phyloP scores from a whole-genome alignment of 2,113 vertebrate species.

The Archocentrus centrarchus region DNA sequence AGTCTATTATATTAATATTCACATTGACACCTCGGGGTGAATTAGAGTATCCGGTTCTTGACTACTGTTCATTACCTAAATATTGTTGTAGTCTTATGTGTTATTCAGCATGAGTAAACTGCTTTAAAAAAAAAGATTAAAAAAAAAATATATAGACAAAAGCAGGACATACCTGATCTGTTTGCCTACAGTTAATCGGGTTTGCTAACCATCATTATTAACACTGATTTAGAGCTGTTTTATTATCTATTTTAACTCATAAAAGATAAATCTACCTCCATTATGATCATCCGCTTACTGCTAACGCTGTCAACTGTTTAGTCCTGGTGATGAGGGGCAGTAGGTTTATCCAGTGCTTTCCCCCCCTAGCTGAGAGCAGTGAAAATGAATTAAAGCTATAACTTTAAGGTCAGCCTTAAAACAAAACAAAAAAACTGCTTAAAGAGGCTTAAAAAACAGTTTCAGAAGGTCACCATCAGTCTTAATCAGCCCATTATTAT shows the following conservation, averaged over 20 bases:
- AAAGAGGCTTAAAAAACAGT: neutral
- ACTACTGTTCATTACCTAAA: neutral
- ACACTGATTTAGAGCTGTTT: neutral
- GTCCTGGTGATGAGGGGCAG: neutral
- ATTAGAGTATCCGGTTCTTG: neutral
- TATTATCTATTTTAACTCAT: neutral
- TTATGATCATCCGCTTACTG: neutral
- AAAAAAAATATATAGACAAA: neutral
- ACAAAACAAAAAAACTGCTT: neutral
- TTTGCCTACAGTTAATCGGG: neutral
- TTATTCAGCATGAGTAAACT: neutral
- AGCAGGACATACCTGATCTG: neutral
- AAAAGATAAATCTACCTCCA: neutral
- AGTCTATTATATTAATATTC: conserved; percentile 4
- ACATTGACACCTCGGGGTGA: conserved; percentile 8
- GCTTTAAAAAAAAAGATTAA: neutral
- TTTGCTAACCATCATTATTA: neutral
- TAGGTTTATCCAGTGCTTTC: too few species aligned
- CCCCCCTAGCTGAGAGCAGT: too few species aligned
- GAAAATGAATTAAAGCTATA: too few species aligned
- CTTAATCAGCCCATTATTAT: neutral
- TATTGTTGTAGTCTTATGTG: conserved; percentile 1
- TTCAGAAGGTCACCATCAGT: neutral
- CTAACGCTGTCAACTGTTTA: neutral
- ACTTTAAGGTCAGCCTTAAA: neutral